Conservation (phyloP, 2,113 vertebrate species). For the Marmota monax region DNA sequence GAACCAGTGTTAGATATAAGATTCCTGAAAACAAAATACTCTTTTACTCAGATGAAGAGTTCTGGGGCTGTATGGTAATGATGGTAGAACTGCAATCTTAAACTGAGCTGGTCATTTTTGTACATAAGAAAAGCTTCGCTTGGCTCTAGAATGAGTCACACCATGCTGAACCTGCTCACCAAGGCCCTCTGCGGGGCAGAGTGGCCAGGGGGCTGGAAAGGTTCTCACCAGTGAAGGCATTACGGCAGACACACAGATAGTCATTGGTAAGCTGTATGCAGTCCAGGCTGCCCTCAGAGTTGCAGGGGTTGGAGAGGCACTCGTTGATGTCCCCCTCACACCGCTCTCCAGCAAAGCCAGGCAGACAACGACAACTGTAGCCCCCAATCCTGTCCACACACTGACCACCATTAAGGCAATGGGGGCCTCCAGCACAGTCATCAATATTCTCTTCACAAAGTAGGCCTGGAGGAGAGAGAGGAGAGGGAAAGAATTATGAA, state of each 20-base stretch:
- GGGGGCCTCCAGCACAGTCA: constrained; percentile 90
- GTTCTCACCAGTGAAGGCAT: constrained; percentile 93
- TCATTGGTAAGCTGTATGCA: constrained; percentile 94
- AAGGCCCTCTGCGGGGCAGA: too few species aligned
- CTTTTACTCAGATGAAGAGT: not conserved
- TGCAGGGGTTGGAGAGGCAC: constrained; percentile 94
- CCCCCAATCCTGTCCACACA: constrained; percentile 94
- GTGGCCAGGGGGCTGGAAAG: rapidly evolving
- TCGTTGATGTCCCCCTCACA: constrained; percentile 97
- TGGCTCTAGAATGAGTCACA: not conserved
- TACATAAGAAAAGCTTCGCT: not conserved
- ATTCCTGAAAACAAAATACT: not conserved
- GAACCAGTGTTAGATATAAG: not conserved
- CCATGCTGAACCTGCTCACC: not conserved
- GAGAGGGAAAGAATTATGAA: not conserved
- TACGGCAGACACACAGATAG: constrained; percentile 93
- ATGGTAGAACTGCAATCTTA: not conserved
- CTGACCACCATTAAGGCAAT: constrained; percentile 93
- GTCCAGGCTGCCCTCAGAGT: constrained; percentile 92
- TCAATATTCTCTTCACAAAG: constrained; percentile 93
- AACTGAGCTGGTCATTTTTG: not conserved
- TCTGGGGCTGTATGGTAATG: not conserved
- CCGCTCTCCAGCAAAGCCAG: constrained; percentile 94
- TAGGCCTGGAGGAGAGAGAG: constrained; percentile 84
- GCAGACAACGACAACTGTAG: constrained; percentile 92